A percentile compares a stretch with the other conserved stretches of the same genome.
Evolutionary conservation across 2,888 invertebrate genomes (phyloP).

Genomic region (Frankliniella intonsa): DNA sequence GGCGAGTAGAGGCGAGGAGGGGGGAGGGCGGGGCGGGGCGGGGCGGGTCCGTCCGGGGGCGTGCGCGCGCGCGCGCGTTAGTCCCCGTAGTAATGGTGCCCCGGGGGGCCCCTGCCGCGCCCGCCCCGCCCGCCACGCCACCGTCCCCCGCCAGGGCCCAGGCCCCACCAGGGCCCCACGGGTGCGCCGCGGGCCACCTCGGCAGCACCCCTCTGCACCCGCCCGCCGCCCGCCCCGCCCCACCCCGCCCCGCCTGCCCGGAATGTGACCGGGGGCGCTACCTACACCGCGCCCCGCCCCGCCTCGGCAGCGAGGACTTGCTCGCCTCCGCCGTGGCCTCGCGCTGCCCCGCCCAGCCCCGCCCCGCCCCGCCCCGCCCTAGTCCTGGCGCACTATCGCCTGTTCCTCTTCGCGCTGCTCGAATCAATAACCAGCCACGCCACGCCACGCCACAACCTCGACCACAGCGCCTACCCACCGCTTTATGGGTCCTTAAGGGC

Average conservation of each 20-base stretch:
- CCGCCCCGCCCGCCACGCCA: background rate
- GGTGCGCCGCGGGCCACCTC: too few relatives aligned
- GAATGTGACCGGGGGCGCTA: background rate
- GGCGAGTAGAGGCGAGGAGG: background rate
- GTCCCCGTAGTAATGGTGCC: conserved; percentile 21
- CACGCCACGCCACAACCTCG: too few relatives aligned
- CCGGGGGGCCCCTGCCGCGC: background rate
- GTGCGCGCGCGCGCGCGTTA: background rate
- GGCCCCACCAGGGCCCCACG: background rate
- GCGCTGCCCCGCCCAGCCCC: background rate
- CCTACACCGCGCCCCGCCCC: background rate
- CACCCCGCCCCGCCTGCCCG: background rate
- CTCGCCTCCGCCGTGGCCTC: background rate
- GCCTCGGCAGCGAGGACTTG: too few relatives aligned
- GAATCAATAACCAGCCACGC: too few relatives aligned
- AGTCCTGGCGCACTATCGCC: too few relatives aligned
- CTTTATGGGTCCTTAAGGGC: too few relatives aligned
- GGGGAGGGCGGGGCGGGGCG: background rate
- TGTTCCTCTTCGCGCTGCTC: too few relatives aligned
- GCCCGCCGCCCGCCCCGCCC: background rate
- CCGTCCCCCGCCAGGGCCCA: background rate
- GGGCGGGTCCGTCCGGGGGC: background rate
- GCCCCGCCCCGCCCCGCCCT: background rate
- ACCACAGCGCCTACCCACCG: too few relatives aligned
- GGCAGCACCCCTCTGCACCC: too few relatives aligned